Conservation (phyloP, 2,113 vertebrate genomes). For the Corythornis cristatus region DNA sequence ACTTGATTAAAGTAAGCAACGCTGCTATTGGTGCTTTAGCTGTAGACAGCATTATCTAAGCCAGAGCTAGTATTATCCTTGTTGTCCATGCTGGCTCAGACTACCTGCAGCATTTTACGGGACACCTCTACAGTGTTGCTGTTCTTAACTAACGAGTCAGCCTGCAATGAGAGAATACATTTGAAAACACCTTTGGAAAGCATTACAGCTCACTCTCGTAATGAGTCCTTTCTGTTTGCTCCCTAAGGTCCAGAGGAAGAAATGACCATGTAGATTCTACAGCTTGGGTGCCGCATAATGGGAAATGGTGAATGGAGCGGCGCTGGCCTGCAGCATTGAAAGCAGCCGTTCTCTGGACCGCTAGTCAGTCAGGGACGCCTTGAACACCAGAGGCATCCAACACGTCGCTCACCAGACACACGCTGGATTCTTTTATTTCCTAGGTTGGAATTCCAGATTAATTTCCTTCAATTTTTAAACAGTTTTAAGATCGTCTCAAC, state of each 20-base stretch:
- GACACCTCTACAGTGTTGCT: neutral
- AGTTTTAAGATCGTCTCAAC: slow-evolving; percentile 52
- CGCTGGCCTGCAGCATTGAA: slow-evolving; percentile 92
- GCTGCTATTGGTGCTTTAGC: slow-evolving; percentile 34
- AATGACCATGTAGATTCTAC: slow-evolving; percentile 92
- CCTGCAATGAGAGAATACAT: neutral
- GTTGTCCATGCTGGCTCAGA: neutral
- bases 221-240: slow-evolving; percentile 43
- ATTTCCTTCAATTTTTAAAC: slow-evolving; percentile 56
- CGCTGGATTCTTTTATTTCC: slow-evolving; percentile 47
- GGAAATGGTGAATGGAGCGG: slow-evolving; percentile 89
- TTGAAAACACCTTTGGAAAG: neutral
- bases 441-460: slow-evolving; percentile 26
- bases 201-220: neutral
- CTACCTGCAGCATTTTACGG: neutral
- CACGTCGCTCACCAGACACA: slow-evolving; percentile 12
- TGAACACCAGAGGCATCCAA: slow-evolving; percentile 36
- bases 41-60: neutral
- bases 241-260: slow-evolving; percentile 83
- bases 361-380: slow-evolving; percentile 60
- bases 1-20: slow-evolving; percentile 48
- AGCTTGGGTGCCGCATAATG: slow-evolving; percentile 84
- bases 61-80: slow-evolving; percentile 11
- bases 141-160: neutral
- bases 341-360: slow-evolving; percentile 71